These are phyloP conservation scores for Sinocyclocheilus rhinocerous DNA, from an alignment of 2,113 vertebrate genomes.

Conservation along the genomic window DNA sequence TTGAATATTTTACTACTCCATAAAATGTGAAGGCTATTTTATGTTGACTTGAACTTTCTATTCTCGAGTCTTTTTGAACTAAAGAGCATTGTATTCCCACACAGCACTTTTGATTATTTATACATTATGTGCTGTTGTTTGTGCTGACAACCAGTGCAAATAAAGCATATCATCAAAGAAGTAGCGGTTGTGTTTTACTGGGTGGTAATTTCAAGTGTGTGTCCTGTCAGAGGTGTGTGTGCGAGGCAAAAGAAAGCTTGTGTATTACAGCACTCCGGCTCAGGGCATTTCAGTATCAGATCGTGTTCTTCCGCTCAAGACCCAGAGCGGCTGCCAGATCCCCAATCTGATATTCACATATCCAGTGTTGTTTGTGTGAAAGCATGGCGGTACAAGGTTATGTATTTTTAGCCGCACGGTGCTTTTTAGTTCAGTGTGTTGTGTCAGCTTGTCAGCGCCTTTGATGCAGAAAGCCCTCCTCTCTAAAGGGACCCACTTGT, in stretches of 20 bases:
- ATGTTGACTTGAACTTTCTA: neutral
- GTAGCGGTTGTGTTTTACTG: neutral
- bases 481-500: constrained; percentile 7
- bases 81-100: neutral
- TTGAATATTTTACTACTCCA: neutral
- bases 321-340: neutral
- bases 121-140: neutral
- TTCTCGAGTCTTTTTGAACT: neutral
- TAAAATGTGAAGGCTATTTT: neutral
- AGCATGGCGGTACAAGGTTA: constrained; percentile 31
- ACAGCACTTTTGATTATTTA: constrained; percentile 2
- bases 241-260: neutral
- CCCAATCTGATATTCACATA: constrained; percentile 31
- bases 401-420: constrained; percentile 41
- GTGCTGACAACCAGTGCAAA: neutral
- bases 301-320: neutral
- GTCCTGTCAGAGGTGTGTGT: neutral
- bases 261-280: constrained; percentile 21
- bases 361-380: constrained; percentile 37
- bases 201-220: neutral
- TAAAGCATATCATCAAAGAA: neutral
- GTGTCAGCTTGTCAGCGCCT: constrained; percentile 31
- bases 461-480: constrained; percentile 20
- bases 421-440: constrained; percentile 23
- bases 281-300: neutral